A percentile compares a stretch with the other conserved stretches of the same genome.
phyloP scores from a whole-genome alignment of 2,113 vertebrate genomes.

The Protobothrops mucrosquamatus region DNA sequence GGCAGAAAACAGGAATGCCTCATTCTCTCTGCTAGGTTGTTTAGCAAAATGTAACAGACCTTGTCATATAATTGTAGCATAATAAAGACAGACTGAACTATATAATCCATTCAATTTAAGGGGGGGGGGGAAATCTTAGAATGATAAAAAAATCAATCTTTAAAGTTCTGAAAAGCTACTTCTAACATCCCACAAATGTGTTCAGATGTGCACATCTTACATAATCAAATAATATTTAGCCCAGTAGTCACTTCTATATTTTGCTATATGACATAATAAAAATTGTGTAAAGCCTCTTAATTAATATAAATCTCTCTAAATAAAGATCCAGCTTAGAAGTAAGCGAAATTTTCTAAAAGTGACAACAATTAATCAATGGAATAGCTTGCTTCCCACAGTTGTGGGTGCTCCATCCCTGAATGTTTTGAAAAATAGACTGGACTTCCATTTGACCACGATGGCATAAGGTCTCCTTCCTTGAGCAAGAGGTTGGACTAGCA shows the following conservation, averaged over 20 bases:
- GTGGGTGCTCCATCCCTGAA: background rate
- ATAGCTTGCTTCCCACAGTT: background rate
- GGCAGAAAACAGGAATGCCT: constrained; percentile 3
- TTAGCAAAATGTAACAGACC: background rate
- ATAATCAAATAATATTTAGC: background rate
- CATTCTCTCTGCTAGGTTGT: constrained; percentile 14
- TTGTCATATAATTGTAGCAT: background rate
- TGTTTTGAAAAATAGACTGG: background rate
- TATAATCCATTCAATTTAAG: background rate
- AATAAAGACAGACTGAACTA: background rate
- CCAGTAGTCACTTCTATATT: background rate
- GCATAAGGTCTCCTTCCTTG: background rate
- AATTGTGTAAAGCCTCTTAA: background rate
- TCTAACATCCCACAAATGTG: background rate
- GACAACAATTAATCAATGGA: background rate
- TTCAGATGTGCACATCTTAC: background rate
- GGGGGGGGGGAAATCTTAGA: background rate
- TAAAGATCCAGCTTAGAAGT: background rate
- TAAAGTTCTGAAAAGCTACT: background rate
- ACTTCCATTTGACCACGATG: background rate
- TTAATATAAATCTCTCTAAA: background rate
- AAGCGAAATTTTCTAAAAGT: background rate
- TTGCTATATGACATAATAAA: background rate
- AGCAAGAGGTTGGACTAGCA: background rate
- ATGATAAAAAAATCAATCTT: background rate